A percentile compares a stretch with the other conserved stretches of the same genome.
phyloP scores from a whole-genome alignment of 2,113 vertebrate genomes.

The Etheostoma cragini region DNA sequence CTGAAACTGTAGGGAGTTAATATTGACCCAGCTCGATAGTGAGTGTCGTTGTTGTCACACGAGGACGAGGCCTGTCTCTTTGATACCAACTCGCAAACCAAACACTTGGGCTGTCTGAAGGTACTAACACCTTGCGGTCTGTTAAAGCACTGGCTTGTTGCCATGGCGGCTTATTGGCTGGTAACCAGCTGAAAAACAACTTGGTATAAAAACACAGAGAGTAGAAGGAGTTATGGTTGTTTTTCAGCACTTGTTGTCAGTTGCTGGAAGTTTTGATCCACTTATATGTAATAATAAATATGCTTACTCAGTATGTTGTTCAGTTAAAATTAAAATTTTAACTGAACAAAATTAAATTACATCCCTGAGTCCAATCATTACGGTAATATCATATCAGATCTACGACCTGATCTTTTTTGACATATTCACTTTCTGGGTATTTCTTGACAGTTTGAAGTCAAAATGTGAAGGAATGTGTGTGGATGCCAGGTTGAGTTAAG shows the following conservation, averaged over 20 bases:
- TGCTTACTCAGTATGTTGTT: neutral
- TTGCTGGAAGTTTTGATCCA: neutral
- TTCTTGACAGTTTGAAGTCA: slow-evolving; percentile 31
- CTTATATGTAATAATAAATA: neutral
- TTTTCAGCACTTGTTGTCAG: neutral
- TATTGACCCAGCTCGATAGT: slow-evolving; percentile 76
- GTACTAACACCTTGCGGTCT: slow-evolving; percentile 39
- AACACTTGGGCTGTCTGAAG: slow-evolving; percentile 65
- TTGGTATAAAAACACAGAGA: slow-evolving; percentile 1
- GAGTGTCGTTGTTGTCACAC: slow-evolving; percentile 63
- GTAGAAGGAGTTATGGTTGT: neutral
- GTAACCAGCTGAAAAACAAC: slow-evolving; percentile 25
- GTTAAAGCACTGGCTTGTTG: slow-evolving; percentile 33
- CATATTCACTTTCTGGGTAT: neutral
- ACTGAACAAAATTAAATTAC: too few species aligned
- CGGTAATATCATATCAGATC: neutral
- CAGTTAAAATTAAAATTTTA: neutral
- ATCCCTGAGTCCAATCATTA: neutral
- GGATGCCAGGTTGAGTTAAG: slow-evolving; percentile 38
- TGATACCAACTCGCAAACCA: slow-evolving; percentile 71
- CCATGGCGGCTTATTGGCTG: slow-evolving; percentile 36
- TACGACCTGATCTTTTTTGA: slow-evolving; percentile 2
- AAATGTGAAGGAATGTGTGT: slow-evolving; percentile 11
- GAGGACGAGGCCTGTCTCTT: slow-evolving; percentile 61
- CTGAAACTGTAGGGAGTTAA: slow-evolving; percentile 77